Percentiles rank a stretch among this genome's conserved stretches.
These are phyloP conservation scores for Artibeus jamaicensis DNA, from an alignment of 2,797 vertebrate genomes.

Conservation along the genomic window DNA sequence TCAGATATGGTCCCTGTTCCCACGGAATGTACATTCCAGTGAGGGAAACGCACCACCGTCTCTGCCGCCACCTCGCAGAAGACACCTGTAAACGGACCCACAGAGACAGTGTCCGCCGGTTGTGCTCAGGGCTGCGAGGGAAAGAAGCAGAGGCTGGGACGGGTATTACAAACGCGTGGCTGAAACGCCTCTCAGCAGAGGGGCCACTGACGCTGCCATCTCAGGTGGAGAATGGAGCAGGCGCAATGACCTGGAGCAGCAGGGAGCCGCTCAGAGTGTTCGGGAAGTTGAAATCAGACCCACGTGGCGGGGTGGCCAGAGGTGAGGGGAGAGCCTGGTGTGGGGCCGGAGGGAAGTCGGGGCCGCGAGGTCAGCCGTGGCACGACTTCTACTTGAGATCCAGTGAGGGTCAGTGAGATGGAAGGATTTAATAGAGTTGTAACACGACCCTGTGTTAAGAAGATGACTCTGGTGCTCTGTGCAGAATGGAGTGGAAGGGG, in stretches of 20 bases:
- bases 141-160: not conserved
- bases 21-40: not conserved
- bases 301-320: rapidly evolving
- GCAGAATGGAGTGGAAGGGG: not conserved
- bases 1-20: not conserved
- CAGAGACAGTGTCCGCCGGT: not conserved
- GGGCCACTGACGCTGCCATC: not conserved
- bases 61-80: rapidly evolving
- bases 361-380: not conserved
- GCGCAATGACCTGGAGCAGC: not conserved
- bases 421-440: not conserved
- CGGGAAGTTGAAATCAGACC: not conserved
- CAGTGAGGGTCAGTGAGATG: not conserved
- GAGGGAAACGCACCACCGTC: not conserved
- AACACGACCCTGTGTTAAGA: not conserved
- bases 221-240: not conserved
- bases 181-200: not conserved
- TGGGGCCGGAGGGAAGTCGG: not conserved
- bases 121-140: not conserved
- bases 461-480: not conserved
- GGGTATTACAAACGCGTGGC: rapidly evolving
- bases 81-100: not conserved
- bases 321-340: not conserved
- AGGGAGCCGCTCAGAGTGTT: not conserved
- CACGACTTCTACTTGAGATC: not conserved